Conservation (phyloP, 2,888 invertebrate species). For the Byasa hedistus region DNA sequence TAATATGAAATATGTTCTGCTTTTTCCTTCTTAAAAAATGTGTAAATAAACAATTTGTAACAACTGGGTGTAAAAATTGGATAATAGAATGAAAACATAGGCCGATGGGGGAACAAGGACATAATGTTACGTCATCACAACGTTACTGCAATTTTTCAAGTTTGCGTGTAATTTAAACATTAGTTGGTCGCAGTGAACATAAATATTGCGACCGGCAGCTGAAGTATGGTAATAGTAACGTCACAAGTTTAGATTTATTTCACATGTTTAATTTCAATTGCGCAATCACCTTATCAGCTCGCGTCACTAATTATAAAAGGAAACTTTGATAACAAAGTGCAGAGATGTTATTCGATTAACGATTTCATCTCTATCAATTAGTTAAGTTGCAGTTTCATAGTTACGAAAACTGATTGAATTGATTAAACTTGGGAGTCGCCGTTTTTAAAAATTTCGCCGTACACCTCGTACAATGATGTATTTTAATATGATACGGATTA, state of each 20-base stretch:
- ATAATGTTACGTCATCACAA: not conserved
- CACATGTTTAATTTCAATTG: not conserved
- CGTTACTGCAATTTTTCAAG: not conserved
- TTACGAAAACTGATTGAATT: slow-evolving; percentile 19
- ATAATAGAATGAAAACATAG: not conserved
- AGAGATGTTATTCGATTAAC: not conserved
- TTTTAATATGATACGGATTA: slow-evolving; percentile 39
- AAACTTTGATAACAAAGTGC: slow-evolving; percentile 1
- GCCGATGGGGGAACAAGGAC: not conserved
- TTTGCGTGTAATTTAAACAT: not conserved
- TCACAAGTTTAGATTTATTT: not conserved
- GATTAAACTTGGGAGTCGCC: not conserved
- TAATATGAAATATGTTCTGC: not conserved
- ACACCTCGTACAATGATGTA: slow-evolving; percentile 33
- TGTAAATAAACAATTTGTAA: not conserved
- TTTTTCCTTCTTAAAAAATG: not conserved
- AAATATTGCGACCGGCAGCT: not conserved
- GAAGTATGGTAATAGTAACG: not conserved
- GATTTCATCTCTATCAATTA: not conserved
- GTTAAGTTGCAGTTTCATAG: slow-evolving; percentile 27
- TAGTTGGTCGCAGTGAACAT: not conserved
- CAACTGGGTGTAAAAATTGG: too few relatives aligned
- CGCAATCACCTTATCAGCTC: not conserved
- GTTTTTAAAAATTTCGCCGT: slow-evolving; percentile 9
- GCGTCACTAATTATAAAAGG: not conserved